A percentile compares a stretch with the other conserved stretches of the same genome.
phyloP scores from a whole-genome alignment of 2,797 vertebrate species.

The Hybognathus amarus region DNA sequence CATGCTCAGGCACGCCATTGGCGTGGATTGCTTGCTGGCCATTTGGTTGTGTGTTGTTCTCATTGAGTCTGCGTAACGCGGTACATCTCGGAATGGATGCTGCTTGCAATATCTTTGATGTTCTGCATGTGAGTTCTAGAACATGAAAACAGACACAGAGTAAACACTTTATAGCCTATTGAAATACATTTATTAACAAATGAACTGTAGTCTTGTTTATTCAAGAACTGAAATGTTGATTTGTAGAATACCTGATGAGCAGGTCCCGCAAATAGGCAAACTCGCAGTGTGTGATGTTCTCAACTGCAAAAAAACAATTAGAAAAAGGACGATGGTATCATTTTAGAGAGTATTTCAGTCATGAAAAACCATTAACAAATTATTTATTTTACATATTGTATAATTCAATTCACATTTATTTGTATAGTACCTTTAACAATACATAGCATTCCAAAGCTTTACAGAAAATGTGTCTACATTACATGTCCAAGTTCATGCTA shows the following conservation, averaged over 20 bases:
- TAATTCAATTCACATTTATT: too few species aligned
- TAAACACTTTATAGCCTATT: not conserved
- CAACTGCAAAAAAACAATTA: conserved; percentile 77
- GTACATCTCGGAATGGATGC: conserved; percentile 96
- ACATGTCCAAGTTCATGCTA: too few species aligned
- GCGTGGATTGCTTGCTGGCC: conserved; percentile 73
- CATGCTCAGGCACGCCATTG: conserved; percentile 82
- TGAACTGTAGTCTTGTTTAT: not conserved
- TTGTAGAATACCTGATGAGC: conserved; percentile 88
- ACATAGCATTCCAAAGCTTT: too few species aligned
- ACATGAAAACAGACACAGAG: not conserved
- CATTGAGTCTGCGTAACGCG: conserved; percentile 92
- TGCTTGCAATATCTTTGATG: conserved; percentile 97
- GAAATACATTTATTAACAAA: not conserved
- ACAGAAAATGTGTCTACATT: too few species aligned
- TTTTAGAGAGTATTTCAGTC: conserved; percentile 44
- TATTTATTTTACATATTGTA: not conserved
- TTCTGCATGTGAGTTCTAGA: conserved; percentile 97
- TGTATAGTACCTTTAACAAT: too few species aligned
- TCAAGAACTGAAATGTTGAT: not conserved
- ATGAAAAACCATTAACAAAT: conserved; percentile 12
- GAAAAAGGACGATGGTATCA: not conserved
- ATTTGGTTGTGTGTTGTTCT: conserved; percentile 81
- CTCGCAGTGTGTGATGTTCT: conserved; percentile 96
- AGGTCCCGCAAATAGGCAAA: conserved; percentile 96